Base-by-base conservation (phyloP, 2,888 invertebrate genomes). In the Diarsia dahlii region DNA sequence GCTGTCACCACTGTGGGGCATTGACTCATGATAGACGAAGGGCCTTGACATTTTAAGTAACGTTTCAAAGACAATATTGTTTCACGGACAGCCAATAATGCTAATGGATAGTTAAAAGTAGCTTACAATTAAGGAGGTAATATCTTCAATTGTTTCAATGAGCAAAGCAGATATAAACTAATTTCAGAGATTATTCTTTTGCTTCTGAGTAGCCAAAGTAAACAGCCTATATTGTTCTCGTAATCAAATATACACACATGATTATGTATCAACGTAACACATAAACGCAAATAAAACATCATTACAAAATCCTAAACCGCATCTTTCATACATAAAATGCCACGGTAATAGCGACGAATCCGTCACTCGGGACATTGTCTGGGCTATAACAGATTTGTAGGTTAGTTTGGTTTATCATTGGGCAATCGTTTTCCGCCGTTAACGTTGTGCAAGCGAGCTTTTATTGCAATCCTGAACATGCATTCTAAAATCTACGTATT, bases 391-490 rank as follows among this genome's bases (percentile, higher is more conserved):
- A 81, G 78, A 81, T 50, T 85, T 72, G 71, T 81, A 62, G 87
- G 85, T 84, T 81, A 84, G 76, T 85, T 83, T 83, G 67, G 66
- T 80, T 84, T 78, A 79, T 73, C 74, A 81, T 86, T 86, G 66
- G 12, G 84, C 74, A 81, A 84, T 78, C 52, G 69, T 72, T 86
- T 84, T 76, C 84, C 74, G 81, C 65, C 71, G 66, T 39, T 71
- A 83, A 28, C 28, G 28, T 82, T 74, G 46, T 54, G 77, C 70
- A 67, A 83, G 58, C 74, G 62, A 76, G 70, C 74, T 84, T 85
- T 80, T 84, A 79, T 80, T 79, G 80, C 71, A 62, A 76, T 60
- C 75, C 62, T 79, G 54, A 63, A 23, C 18, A 62, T 66, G 23
- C 56, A 56, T 23, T 70, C 18, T 62, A 12, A 13, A 50, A 50